phyloP scores from a whole-genome alignment of 2,113 vertebrate species.

The Paralichthys olivaceus region DNA sequence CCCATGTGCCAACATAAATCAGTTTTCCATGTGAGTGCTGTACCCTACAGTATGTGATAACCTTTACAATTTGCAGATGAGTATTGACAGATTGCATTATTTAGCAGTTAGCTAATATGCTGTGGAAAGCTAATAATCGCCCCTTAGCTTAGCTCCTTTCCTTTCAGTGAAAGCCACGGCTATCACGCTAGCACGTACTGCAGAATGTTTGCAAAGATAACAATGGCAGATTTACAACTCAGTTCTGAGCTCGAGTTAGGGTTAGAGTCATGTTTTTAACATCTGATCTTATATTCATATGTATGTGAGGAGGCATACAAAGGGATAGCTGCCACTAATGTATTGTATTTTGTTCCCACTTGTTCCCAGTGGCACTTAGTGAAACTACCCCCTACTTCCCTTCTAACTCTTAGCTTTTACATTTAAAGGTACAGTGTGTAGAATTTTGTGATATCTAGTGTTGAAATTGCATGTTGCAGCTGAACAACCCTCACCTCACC shows the following conservation, averaged over 20 bases:
- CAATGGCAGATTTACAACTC: neutral
- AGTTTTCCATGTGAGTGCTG: neutral
- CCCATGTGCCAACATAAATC: conserved; percentile 10
- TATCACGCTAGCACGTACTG: neutral
- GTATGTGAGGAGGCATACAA: no score
- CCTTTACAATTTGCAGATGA: neutral
- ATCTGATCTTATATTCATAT: no score
- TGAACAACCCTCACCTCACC: no score
- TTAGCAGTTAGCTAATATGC: neutral
- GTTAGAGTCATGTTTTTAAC: neutral
- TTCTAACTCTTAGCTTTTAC: no score
- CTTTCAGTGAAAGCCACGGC: neutral
- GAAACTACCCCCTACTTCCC: no score
- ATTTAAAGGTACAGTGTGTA: no score
- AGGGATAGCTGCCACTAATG: no score
- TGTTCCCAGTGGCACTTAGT: no score
- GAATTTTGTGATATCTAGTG: no score
- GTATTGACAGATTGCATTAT: neutral
- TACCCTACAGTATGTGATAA: neutral
- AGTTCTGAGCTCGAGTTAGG: neutral
- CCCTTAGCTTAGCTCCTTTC: neutral
- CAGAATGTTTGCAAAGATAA: neutral
- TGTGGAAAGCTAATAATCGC: neutral
- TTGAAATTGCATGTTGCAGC: no score
- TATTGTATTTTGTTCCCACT: no score